Conservation (phyloP, 2,113 vertebrate genomes). For the Salvelinus sp. region DNA sequence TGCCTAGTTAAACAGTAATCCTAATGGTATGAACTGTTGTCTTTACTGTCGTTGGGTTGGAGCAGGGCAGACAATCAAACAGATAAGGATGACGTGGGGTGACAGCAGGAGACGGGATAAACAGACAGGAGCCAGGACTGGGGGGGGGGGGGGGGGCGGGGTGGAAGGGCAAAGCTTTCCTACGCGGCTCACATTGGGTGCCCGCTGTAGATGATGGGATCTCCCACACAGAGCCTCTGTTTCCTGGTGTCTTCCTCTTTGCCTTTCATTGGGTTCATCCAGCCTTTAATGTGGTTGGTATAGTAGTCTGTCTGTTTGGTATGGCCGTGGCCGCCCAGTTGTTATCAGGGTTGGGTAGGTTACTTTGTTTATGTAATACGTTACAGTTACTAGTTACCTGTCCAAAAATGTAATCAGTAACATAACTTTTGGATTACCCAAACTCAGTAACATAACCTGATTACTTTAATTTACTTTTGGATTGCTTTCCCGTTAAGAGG, state of each 20-base stretch:
- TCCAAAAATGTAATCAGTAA: too few relatives aligned
- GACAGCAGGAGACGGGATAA: not conserved
- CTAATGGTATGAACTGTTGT: not conserved
- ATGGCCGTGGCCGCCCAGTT: not conserved
- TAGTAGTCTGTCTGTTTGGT: not conserved
- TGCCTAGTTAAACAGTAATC: conserved; percentile 9
- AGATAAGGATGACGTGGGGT: not conserved
- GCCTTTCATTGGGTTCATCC: too few relatives aligned
- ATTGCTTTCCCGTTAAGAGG: too few relatives aligned
- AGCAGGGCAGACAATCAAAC: not conserved
- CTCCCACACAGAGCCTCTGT: not conserved
- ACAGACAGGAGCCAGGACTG: not conserved
- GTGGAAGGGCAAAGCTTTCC: not conserved
- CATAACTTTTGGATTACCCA: too few relatives aligned
- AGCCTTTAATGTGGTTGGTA: not conserved
- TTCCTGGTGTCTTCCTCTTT: too few relatives aligned
- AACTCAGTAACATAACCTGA: too few relatives aligned
- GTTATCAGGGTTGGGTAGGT: not conserved
- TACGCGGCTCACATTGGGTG: not conserved
- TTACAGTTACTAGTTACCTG: too few relatives aligned
- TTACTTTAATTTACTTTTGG: too few relatives aligned
- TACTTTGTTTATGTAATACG: too few relatives aligned
- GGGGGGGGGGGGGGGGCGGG: too few relatives aligned
- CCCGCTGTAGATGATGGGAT: not conserved
- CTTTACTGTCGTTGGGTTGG: not conserved